Base-by-base conservation (phyloP, 2,888 invertebrate species). In the Metalampra italica region DNA sequence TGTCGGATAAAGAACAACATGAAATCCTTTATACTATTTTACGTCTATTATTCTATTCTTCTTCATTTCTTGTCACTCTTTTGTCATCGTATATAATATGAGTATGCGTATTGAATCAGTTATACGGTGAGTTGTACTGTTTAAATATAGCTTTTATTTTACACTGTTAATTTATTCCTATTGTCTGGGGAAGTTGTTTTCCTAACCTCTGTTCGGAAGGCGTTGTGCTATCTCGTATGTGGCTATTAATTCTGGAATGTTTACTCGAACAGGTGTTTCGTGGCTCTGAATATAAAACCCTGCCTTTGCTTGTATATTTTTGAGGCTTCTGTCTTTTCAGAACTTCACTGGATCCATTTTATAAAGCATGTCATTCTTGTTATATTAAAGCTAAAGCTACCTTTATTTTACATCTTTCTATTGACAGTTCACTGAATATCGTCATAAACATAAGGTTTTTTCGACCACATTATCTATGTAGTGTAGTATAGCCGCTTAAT, bases 241-340 rank as follows among this genome's bases (percentile, higher is more conserved):
- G 52, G 49, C 59, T 51, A 57, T 62, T 64, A 57, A 62, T 65
- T 62, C 50, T 43, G 54, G 53, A 45, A 54, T 60, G 56, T 59
- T 60, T 66, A 59, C 63, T 52, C 55, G 50, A 54, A 59, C 68
- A 67, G 69, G 70, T 73, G 71, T 56, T 62, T 43, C 60, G 60
- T 66, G 64, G 60, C 60, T 61, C 51, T 60, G 66, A 68, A 68
- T 70, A 65, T 64, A 64, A 63, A 67, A 55, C 62, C 60, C 51
- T 59, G 30, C 43, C 52, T 61, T 62, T 63, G 56, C 55, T 51
- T 59, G 59, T 66, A 64, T 69, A 66, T 70, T 71, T 71, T 37
- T 12, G 12, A 11, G 34, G 34, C 34, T 34, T 34, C 34, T 4
- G 8, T 11, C n/a, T n/a, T n/a, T 11, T 11, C 8, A 9, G 34